Percentiles rank a stretch among this genome's conserved stretches.
Conservation (phyloP, 2,113 vertebrate genomes). For the Tricholaema leucomelas region DNA sequence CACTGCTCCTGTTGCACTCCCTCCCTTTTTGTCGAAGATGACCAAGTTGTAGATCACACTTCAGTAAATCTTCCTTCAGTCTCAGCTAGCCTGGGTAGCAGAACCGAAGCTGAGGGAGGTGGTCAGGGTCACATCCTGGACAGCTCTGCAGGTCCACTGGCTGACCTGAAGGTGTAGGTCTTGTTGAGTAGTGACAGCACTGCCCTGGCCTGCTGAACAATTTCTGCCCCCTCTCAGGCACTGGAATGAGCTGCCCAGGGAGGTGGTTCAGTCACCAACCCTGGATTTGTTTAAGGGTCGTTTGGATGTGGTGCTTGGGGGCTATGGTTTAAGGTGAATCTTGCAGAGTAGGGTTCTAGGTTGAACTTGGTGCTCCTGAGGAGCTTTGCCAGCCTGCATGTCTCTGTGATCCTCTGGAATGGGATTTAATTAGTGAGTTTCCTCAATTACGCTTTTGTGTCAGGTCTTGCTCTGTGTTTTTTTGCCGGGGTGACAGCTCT, state of each 20-base stretch:
- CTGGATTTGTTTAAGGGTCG: too few relatives aligned
- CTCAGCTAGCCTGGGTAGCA: fast-evolving
- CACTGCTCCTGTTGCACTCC: neutral
- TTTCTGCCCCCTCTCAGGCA: too few relatives aligned
- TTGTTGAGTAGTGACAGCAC: neutral
- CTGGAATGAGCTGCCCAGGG: too few relatives aligned
- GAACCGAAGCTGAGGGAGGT: neutral
- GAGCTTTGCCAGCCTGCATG: too few relatives aligned
- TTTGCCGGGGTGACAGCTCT: neutral
- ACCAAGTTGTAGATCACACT: neutral
- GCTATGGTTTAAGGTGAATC: too few relatives aligned
- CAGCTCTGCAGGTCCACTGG: fast-evolving
- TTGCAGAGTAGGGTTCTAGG: too few relatives aligned
- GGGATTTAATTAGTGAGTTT: neutral
- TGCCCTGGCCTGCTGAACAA: neutral
- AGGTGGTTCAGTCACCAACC: too few relatives aligned
- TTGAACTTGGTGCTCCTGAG: too few relatives aligned
- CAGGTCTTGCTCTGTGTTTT: neutral
- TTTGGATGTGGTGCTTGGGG: too few relatives aligned
- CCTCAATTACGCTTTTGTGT: neutral
- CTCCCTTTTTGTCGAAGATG: neutral
- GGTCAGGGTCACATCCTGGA: neutral
- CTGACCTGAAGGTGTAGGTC: too few relatives aligned
- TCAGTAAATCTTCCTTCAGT: fast-evolving
- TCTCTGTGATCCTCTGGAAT: too few relatives aligned